These are phyloP conservation scores for Odocoileus hemionus DNA, from an alignment of 2,113 vertebrate species.

Conservation along the genomic window DNA sequence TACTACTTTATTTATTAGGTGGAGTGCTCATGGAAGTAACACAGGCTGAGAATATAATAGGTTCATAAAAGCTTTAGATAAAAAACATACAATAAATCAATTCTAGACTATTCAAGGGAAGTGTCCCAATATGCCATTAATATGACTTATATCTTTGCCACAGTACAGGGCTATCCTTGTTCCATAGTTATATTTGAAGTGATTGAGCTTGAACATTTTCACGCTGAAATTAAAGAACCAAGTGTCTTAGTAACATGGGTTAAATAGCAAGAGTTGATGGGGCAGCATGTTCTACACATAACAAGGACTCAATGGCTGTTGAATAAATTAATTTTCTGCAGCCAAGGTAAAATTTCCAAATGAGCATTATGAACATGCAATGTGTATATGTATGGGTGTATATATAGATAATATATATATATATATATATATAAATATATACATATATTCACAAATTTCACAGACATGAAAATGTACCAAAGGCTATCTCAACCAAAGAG, in stretches of 20 bases:
- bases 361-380: neutral
- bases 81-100: constrained; percentile 68
- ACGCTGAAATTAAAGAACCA: neutral
- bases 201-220: neutral
- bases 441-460: neutral
- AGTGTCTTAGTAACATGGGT: neutral
- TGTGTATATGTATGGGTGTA: neutral
- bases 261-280: neutral
- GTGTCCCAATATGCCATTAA: constrained; percentile 34
- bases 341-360: neutral
- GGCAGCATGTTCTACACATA: neutral
- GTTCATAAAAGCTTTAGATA: constrained; percentile 67
- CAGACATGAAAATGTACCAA: neutral
- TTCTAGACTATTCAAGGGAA: constrained; percentile 53
- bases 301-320: neutral
- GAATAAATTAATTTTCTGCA: neutral
- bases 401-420: neutral
- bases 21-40: constrained; percentile 38
- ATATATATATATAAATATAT: rapidly evolving
- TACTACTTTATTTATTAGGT: constrained; percentile 65
- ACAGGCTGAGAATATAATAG: constrained; percentile 53
- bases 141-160: constrained; percentile 56
- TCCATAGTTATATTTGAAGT: neutral
- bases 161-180: neutral
- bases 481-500: neutral